These are phyloP conservation scores for Brienomyrus longianalis DNA, from an alignment of 2,113 vertebrate genomes.

Conservation along the genomic window DNA sequence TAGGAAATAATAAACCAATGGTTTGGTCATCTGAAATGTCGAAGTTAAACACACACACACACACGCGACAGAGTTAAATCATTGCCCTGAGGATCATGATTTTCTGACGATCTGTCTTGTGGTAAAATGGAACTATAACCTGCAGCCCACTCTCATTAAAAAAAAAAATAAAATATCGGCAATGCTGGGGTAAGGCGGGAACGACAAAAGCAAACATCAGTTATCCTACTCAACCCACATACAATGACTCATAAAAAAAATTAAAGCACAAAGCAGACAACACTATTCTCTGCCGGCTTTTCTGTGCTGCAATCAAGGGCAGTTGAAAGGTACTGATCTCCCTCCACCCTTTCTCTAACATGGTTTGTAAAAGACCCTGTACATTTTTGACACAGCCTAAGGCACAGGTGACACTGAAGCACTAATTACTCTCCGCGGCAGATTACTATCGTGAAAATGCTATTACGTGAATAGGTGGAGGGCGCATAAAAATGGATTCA, in stretches of 20 bases:
- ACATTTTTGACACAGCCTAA: conserved; percentile 1
- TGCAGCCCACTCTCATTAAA: neutral
- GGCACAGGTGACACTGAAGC: neutral
- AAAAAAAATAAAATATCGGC: conserved; percentile 1
- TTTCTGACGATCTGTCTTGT: neutral
- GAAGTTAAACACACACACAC: neutral
- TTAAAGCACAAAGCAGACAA: neutral
- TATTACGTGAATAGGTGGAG: neutral
- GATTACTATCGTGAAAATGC: neutral
- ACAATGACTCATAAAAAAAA: neutral
- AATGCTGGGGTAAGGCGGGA: neutral
- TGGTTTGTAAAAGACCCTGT: neutral
- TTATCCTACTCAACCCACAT: neutral
- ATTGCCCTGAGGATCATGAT: neutral
- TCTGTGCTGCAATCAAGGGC: neutral
- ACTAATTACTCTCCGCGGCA: conserved; percentile 7
- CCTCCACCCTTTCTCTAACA: neutral
- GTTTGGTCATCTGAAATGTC: neutral
- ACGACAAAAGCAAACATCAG: conserved; percentile 12
- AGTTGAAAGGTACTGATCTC: neutral
- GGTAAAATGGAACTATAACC: neutral
- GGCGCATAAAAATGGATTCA: neutral
- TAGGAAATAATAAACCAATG: neutral
- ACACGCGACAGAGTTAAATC: neutral
- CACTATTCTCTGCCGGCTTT: neutral